Evolutionary conservation across 2,888 invertebrate species (phyloP).

Genomic region (Epiblema foenella): DNA sequence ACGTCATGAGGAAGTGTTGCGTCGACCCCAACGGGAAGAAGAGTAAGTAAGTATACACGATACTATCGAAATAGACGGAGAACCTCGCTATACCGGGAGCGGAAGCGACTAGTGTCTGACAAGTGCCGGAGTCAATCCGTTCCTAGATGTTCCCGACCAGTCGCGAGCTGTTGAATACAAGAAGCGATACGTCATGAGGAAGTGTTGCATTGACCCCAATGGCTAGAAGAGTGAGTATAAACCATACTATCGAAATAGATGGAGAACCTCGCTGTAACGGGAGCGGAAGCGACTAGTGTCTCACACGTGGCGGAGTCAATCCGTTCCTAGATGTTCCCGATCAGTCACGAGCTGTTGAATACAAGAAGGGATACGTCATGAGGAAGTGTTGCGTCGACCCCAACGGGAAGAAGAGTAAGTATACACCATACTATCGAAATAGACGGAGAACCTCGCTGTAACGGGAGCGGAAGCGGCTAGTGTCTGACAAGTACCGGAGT

Average conservation of each 20-base stretch:
- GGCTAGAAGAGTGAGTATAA: constrained; percentile 94
- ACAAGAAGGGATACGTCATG: constrained; percentile 99
- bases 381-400: constrained; percentile 98
- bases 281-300: constrained; percentile 59
- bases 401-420: constrained; percentile 97
- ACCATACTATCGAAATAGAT: not conserved
- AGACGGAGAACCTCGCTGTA: constrained; percentile 65
- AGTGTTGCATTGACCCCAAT: constrained; percentile 97
- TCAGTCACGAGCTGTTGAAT: constrained; percentile 94
- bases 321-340: constrained; percentile 95
- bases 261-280: constrained; percentile 71
- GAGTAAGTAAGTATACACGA: constrained; percentile 90
- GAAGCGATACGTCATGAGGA: constrained; percentile 99
- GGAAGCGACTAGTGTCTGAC: constrained; percentile 51
- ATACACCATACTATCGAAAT: not conserved
- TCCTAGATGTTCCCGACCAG: constrained; percentile 94
- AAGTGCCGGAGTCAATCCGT: constrained; percentile 88
- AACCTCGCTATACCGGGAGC: constrained; percentile 72
- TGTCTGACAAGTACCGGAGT: constrained; percentile 75
- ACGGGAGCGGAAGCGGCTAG: constrained; percentile 61
- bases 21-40: constrained; percentile 97
- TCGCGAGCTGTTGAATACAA: constrained; percentile 97
- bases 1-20: constrained; percentile 99
- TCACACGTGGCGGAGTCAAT: constrained; percentile 85
- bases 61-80: not conserved